A percentile compares a stretch with the other conserved stretches of the same genome.
Conservation (phyloP, 2,797 vertebrate genomes). For the Acestrorhynchus altus region DNA sequence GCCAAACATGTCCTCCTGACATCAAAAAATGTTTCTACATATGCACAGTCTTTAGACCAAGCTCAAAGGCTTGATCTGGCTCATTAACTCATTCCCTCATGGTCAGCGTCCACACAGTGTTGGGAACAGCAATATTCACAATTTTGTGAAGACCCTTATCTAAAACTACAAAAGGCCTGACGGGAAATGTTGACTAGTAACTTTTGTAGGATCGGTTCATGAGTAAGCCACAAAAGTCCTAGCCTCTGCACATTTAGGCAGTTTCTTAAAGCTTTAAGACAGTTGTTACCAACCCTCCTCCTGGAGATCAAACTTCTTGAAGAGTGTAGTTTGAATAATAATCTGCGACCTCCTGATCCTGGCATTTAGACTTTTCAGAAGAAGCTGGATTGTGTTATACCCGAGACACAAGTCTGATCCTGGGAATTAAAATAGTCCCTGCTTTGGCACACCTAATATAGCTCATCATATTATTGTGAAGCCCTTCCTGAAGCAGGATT, state of each 20-base stretch:
- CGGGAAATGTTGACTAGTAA: background rate
- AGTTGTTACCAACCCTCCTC: background rate
- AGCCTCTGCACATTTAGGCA: background rate
- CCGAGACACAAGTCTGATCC: background rate
- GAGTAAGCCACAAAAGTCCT: background rate
- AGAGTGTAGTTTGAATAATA: background rate
- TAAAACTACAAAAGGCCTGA: background rate
- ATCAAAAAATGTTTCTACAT: too few species aligned
- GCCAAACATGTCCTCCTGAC: background rate
- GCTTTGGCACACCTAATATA: background rate
- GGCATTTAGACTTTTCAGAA: background rate
- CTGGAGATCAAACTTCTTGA: background rate
- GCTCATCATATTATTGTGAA: background rate
- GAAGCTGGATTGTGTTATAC: background rate
- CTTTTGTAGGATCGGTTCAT: background rate
- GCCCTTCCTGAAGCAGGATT: background rate
- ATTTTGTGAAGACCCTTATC: background rate
- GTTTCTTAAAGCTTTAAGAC: constrained; percentile 1
- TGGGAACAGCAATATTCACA: background rate
- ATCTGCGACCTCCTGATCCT: background rate
- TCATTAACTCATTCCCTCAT: background rate
- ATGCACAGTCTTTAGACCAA: background rate
- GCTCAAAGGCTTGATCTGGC: background rate
- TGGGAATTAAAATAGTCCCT: background rate
- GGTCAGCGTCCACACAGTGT: background rate